Evolutionary conservation across 2,113 vertebrate species (phyloP).

Genomic region (Corythaeola cristata): DNA sequence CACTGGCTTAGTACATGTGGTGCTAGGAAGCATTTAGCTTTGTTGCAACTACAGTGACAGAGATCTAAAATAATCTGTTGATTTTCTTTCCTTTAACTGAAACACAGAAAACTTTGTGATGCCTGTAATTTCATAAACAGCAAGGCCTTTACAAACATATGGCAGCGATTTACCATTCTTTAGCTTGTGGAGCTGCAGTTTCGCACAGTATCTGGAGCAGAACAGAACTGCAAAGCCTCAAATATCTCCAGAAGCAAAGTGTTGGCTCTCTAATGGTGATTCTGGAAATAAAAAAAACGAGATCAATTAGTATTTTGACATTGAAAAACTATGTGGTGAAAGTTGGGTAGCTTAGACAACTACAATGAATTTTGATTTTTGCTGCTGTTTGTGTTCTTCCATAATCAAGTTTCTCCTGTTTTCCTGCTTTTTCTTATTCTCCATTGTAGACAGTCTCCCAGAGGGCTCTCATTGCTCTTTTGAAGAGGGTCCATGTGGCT

Average conservation of each 20-base stretch:
- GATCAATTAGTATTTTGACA: background rate
- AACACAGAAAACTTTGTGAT: background rate
- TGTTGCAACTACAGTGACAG: background rate
- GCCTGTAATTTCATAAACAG: background rate
- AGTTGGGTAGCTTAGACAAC: background rate
- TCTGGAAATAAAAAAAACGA: background rate
- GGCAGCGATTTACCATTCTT: background rate
- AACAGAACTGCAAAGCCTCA: background rate
- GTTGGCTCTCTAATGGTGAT: background rate
- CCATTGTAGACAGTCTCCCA: slow-evolving; percentile 74
- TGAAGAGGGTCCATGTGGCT: slow-evolving; percentile 82
- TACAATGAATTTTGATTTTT: background rate
- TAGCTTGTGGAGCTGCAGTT: background rate
- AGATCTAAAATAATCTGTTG: background rate
- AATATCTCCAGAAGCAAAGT: background rate
- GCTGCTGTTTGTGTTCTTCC: background rate
- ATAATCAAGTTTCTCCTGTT: background rate
- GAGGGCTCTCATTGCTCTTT: slow-evolving; percentile 85
- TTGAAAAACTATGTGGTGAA: background rate
- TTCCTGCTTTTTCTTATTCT: background rate
- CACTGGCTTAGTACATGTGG: background rate
- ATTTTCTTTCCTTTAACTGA: background rate
- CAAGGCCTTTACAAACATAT: background rate
- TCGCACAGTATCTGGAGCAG: background rate
- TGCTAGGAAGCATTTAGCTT: background rate